Base-by-base conservation (phyloP, 53 echinoderm and acorn worm species). In the Patiria pectinifera region DNA sequence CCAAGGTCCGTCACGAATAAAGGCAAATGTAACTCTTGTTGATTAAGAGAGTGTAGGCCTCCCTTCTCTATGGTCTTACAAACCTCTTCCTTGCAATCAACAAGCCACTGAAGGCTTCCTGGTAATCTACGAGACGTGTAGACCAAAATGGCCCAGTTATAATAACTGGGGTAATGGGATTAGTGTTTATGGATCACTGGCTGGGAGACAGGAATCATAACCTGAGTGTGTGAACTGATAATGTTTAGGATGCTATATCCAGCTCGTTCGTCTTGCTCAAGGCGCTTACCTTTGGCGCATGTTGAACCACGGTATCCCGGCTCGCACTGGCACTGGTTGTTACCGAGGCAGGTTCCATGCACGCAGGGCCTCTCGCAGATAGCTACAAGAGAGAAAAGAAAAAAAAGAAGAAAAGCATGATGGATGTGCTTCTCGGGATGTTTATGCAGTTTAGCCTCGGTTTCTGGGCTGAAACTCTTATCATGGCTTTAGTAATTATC, bases 291-390 rank as follows among this genome's bases (percentile, higher is more conserved):
- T 94, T 89, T 91, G 24, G 94, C 95, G 48, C 97, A 97, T 6
- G 92, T 91, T 44, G 82, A 4, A 14, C 97, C 97, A 53, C 82
- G 93, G 85, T 95, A 97, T 61, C 97, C 97, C 19, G 83, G 76
- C 14, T 93, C 85, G 70, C 97, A 97, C 76, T 95, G 78, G 62
- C 97, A 97, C 53, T 83, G 92, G 83, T 96, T 92, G 0, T 93
- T 95, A 12, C 89, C 94, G 14, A 94, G 26, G 75, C 97, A 97
- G 10, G 93, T 95, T n/a, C 97, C 97, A 84, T 97, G 94, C 10
- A 94, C 95, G 46, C 97, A 97, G 9, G 89, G 86, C 47, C 91
- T 89, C 76, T 86, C 88, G 62, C 97, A 97, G 24, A 93, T 62
- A 61, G 97, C 97, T 97, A 93, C 8, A 91, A 85, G 19, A 71